Evolutionary conservation across 2,113 vertebrate species (phyloP), one percentile per base, ranked within the genome.

Genomic region (Puffinus mauretanicus): DNA sequence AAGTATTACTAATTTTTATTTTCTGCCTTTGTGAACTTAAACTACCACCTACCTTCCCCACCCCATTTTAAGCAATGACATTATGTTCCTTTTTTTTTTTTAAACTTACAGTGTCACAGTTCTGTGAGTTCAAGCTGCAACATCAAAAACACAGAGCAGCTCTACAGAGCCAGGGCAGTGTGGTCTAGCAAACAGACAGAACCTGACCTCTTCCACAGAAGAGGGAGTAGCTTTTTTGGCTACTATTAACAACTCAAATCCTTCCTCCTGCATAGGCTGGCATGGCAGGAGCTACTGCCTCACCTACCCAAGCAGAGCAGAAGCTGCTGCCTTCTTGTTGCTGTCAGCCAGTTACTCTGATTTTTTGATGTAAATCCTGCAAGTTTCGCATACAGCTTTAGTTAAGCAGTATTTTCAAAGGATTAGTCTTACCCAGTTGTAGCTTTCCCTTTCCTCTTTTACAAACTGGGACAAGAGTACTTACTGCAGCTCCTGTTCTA

Each of bases 101-200:
- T 64, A 52, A 60, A 17, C 3, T 14, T 25, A 21, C 5, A 27
- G 7, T 8, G 12, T 67, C 0, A 0, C 27, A 76, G 58, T 40
- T 57, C 62, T 54, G 2, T 3, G 42, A 46, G n/a, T 51, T 77
- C n/a, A n/a, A 20, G n/a, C 54, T 55, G 42, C 19, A 51, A 29
- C 26, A 51, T 7, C 14, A 47, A 21, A 30, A 60, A 5, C 36
- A 27, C 1, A 12, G 21, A 40, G 38, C 58, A 79, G 49, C 21
- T 25, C 47, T 49, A 25, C 54, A 51, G n/a, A 27, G 44, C 38
- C 34, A 57, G 65, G 25, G 46, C 57, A 47, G 19, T 1, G 0
- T 4, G 2, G 20, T n/a, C 20, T 34, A 73, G 29, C 61, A 67
- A 21, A 8, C 29, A 46, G 40, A 13, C 60, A n/a, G 1, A 30